Evolutionary conservation across 1,140 invertebrate genomes (phyloP).

Genomic region (Aphaenogaster ashmeadi): DNA sequence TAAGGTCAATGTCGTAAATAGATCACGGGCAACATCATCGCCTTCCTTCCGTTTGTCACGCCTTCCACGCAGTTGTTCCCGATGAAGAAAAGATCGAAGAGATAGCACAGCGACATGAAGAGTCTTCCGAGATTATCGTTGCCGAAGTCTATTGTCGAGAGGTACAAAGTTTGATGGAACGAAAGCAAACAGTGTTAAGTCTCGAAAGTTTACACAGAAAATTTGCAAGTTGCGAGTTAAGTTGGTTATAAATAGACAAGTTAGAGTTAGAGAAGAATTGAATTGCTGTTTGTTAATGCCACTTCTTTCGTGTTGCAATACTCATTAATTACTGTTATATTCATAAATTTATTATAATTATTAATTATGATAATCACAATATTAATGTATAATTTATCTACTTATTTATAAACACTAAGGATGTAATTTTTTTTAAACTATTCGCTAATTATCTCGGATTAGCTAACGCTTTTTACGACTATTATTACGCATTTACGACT

Average conservation of each 20-base stretch:
- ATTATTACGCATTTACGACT: not conserved
- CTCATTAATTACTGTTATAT: too few species aligned
- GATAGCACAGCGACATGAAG: not conserved
- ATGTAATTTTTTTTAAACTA: not conserved
- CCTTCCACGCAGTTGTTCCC: not conserved
- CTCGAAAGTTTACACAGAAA: not conserved
- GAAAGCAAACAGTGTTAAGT: not conserved
- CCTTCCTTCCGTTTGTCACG: not conserved
- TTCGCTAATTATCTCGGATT: not conserved
- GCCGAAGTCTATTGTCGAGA: not conserved
- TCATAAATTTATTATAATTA: not conserved
- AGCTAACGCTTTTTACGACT: not conserved
- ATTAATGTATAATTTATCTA: not conserved
- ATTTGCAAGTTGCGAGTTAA: not conserved
- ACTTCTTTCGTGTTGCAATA: not conserved
- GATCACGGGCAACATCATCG: not conserved
- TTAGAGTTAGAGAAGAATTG: not conserved
- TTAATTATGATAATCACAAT: not conserved
- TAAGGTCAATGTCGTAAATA: conserved; percentile 26
- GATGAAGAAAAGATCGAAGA: not conserved
- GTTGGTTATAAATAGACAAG: not conserved
- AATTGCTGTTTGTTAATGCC: not conserved
- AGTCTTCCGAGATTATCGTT: not conserved
- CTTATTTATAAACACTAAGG: not conserved
- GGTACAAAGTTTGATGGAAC: not conserved